phyloP scores from a whole-genome alignment of 2,888 invertebrate species.

The Cyaniris semiargus region DNA sequence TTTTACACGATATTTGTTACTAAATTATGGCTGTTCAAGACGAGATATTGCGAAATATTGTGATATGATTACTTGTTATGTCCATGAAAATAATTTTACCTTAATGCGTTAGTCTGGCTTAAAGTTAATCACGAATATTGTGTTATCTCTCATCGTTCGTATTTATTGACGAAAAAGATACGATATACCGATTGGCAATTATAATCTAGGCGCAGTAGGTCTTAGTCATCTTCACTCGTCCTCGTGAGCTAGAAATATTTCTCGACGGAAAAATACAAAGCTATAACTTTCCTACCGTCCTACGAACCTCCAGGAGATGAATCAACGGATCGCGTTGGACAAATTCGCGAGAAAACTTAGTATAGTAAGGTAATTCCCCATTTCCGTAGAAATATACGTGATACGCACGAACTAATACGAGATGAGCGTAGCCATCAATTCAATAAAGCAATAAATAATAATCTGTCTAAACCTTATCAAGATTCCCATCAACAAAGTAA shows the following conservation, averaged over 20 bases:
- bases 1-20: no score
- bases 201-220: not conserved
- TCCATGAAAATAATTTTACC: not conserved
- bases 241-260: not conserved
- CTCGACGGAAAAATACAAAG: not conserved
- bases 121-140: no score
- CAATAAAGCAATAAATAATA: conserved; percentile 15
- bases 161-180: no score
- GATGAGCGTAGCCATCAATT: not conserved
- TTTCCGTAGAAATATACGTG: not conserved
- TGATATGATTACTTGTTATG: not conserved
- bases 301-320: not conserved
- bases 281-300: not conserved
- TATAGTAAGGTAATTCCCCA: not conserved
- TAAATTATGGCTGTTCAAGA: not conserved
- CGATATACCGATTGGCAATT: not conserved
- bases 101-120: no score
- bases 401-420: not conserved
- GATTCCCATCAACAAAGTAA: not conserved
- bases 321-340: not conserved
- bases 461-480: not conserved
- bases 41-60: not conserved
- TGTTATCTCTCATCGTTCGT: no score
- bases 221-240: not conserved
- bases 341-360: not conserved